These are phyloP conservation scores for Lordiphosa collinella DNA, from an alignment of 1,140 invertebrate species.

Conservation along the genomic window DNA sequence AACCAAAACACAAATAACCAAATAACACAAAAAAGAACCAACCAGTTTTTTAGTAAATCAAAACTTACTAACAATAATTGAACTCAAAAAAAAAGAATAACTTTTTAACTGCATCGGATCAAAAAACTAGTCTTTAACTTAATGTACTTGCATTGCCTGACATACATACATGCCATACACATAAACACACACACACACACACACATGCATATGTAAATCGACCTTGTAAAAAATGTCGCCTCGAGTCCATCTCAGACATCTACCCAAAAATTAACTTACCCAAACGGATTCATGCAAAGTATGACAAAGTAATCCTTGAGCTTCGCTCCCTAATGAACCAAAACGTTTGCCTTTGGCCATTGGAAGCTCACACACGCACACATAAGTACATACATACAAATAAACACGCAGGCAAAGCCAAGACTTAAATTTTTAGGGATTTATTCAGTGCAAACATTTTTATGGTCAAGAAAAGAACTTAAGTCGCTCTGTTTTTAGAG, in stretches of 20 bases:
- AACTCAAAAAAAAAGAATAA: constrained; percentile 40
- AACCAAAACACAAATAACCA: constrained; percentile 40
- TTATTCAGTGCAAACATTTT: no score
- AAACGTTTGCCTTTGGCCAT: constrained; percentile 20
- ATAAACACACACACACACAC: constrained; percentile 16
- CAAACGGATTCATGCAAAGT: constrained; percentile 42
- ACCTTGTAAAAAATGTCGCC: constrained; percentile 30
- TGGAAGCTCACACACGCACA: constrained; percentile 3
- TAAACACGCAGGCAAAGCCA: constrained; percentile 3
- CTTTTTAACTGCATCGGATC: constrained; percentile 23
- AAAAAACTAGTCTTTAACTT: constrained; percentile 56
- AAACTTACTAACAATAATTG: constrained; percentile 61
- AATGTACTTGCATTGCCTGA: constrained; percentile 53
- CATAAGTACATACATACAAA: constrained; percentile 2
- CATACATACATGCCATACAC: constrained; percentile 28
- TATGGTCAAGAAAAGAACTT: no score
- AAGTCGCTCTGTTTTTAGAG: no score
- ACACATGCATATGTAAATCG: constrained; percentile 34
- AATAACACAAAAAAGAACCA: constrained; percentile 14
- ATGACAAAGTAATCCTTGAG: constrained; percentile 39
- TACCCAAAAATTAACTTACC: constrained; percentile 15
- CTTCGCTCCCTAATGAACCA: constrained; percentile 3
- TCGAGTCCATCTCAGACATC: constrained; percentile 25
- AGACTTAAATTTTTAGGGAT: background rate
- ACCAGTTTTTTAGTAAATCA: constrained; percentile 37